Base-by-base conservation (phyloP, 2,888 invertebrate genomes). In the Acanthopleura granulata region DNA sequence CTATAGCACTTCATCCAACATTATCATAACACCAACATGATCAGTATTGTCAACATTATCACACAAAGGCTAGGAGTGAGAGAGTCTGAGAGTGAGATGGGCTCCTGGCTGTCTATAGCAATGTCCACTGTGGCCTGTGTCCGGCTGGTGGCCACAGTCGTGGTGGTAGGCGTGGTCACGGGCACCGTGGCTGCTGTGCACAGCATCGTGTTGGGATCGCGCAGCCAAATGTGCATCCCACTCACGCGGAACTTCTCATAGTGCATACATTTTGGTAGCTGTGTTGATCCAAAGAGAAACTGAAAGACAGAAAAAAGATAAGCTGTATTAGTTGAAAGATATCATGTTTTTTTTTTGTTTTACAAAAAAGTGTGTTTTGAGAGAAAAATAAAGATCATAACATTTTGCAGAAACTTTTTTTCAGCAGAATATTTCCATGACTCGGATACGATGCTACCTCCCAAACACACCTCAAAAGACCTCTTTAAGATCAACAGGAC, bases 241-340 rank as follows among this genome's bases (percentile, higher is more conserved):
- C 86, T 87, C 49, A 87, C 82, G 50, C 81, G 79, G 78, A 87
- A 87, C 3, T 84, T 76, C 12, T 81, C 77, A 75, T 85, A 79
- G 74, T 82, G 81, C 87, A 87, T 87, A 74, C 87, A 87, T 3
- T 82, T 49, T 66, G 87, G 87, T 74, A 87, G 76, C 81, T 83
- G 82, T 25, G 74, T 81, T 30, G 79, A 79, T 71, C 87, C 83
- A 74, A 85, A 86, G 11, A 82, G 79, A 76, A 84, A 86, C 87
- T 87, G 85, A 40, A 84, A 84, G 49, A 30, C 61, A 66, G 72
- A 72, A 62, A n/a, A 72, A 75, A 29, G 16, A 22, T n/a, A 72
- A 75, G 22, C n/a, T 22, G 12, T 22, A n/a, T n/a, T n/a, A n/a
- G n/a, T n/a, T n/a, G n/a, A n/a, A n/a, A n/a, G n/a, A n/a, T n/a